phyloP scores from a whole-genome alignment of 2,888 invertebrate species.

The Timema cristinae region DNA sequence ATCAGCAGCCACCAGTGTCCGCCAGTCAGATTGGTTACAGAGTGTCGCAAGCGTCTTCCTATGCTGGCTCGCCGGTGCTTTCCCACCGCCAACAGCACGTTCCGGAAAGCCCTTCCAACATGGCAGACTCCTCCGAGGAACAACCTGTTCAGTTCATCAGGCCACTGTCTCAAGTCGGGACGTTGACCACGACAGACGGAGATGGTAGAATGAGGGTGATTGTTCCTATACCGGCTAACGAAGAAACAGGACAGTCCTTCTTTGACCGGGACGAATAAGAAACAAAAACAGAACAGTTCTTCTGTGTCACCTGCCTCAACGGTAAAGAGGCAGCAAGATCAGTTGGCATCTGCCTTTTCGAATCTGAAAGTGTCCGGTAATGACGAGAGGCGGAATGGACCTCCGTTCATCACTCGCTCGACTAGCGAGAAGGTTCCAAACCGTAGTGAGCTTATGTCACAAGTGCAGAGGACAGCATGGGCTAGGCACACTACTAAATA shows the following conservation, averaged over 20 bases:
- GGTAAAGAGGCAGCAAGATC: constrained; percentile 31
- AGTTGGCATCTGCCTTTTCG: constrained; percentile 35
- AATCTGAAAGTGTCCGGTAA: constrained; percentile 54
- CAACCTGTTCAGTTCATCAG: constrained; percentile 56
- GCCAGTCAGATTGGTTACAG: constrained; percentile 29
- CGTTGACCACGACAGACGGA: constrained; percentile 56
- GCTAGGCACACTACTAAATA: constrained; percentile 84
- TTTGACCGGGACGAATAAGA: constrained; percentile 24
- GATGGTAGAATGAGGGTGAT: constrained; percentile 60
- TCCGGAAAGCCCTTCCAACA: constrained; percentile 38
- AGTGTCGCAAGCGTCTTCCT: constrained; percentile 42
- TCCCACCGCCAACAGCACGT: constrained; percentile 29
- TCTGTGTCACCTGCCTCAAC: constrained; percentile 29
- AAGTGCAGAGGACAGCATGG: constrained; percentile 77
- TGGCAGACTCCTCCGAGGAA: constrained; percentile 40
- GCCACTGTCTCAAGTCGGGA: constrained; percentile 61
- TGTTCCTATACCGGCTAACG: constrained; percentile 51
- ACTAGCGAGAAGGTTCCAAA: constrained; percentile 85
- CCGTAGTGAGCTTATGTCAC: constrained; percentile 79
- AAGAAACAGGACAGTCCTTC: constrained; percentile 22
- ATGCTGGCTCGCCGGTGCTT: constrained; percentile 43
- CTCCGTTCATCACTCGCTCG: constrained; percentile 66
- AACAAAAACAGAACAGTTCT: constrained; percentile 37
- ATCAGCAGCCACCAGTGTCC: constrained; percentile 35
- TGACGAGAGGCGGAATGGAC: constrained; percentile 45